A percentile compares a stretch with the other conserved stretches of the same genome.
These are phyloP conservation scores for Pedionomus torquatus DNA, from an alignment of 2,113 vertebrate genomes.

Conservation along the genomic window DNA sequence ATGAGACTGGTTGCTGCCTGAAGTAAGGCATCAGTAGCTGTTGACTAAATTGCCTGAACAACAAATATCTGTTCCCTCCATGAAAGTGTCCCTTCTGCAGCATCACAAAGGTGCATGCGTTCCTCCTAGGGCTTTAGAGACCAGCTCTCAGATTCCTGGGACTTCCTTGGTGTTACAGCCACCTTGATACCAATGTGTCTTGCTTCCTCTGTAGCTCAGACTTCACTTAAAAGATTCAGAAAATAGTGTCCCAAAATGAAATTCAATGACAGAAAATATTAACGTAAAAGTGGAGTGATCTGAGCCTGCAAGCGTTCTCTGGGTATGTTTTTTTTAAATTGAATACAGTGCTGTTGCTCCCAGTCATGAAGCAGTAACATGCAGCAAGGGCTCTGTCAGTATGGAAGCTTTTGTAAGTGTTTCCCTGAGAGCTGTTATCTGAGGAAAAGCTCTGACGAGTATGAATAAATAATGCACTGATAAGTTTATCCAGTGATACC, in stretches of 20 bases:
- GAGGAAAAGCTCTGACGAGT: background rate
- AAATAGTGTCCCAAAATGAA: background rate
- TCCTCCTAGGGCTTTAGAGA: background rate
- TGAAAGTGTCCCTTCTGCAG: background rate
- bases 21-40: background rate
- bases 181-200: background rate
- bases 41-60: background rate
- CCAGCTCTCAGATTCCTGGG: background rate
- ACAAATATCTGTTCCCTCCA: background rate
- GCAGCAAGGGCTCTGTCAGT: background rate
- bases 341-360: background rate
- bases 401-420: background rate
- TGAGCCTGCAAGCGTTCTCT: background rate
- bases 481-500: background rate
- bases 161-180: background rate
- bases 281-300: background rate
- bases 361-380: background rate
- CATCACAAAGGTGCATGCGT: accelerated
- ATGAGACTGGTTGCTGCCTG: background rate
- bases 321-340: background rate
- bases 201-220: background rate
- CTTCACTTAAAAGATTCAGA: background rate
- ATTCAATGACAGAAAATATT: background rate
- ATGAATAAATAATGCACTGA: background rate
- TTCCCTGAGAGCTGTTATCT: background rate